A percentile compares a stretch with the other conserved stretches of the same genome.
phyloP scores from a whole-genome alignment of 92 coral and sea anemone species.

The Porites lobata region DNA sequence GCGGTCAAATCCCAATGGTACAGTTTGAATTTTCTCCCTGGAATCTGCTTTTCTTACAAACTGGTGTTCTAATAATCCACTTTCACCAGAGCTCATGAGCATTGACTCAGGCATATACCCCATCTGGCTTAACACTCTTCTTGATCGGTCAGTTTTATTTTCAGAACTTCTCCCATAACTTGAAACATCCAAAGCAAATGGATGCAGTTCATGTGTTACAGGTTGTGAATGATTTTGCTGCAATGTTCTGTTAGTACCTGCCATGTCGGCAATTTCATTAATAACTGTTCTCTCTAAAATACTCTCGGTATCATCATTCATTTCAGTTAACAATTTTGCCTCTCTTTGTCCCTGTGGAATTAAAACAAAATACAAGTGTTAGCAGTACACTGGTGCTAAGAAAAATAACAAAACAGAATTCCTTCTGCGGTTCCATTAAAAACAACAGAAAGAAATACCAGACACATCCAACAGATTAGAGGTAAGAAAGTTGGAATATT shows the following conservation, averaged over 20 bases:
- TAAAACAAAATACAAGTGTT: background rate
- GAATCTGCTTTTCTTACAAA: background rate
- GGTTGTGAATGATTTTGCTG: background rate
- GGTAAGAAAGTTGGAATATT: too few species aligned
- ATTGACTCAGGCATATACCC: background rate
- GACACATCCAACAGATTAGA: background rate
- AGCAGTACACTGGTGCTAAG: background rate
- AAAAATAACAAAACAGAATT: background rate
- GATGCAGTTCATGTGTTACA: background rate
- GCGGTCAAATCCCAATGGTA: background rate
- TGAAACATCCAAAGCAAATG: conserved; percentile 24
- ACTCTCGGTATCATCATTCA: background rate
- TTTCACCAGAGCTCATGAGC: background rate
- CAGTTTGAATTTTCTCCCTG: background rate
- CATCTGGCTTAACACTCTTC: background rate
- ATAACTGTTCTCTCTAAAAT: background rate
- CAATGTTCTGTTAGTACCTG: background rate
- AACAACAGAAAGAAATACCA: background rate
- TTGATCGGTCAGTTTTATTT: background rate
- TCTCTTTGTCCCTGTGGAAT: conserved; percentile 27
- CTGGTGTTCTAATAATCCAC: background rate
- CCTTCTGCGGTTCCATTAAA: background rate
- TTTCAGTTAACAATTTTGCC: background rate
- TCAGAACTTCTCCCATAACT: background rate
- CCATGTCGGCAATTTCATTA: background rate